Base-by-base conservation (phyloP, 2,888 invertebrate species). In the Tortricodes alternella region DNA sequence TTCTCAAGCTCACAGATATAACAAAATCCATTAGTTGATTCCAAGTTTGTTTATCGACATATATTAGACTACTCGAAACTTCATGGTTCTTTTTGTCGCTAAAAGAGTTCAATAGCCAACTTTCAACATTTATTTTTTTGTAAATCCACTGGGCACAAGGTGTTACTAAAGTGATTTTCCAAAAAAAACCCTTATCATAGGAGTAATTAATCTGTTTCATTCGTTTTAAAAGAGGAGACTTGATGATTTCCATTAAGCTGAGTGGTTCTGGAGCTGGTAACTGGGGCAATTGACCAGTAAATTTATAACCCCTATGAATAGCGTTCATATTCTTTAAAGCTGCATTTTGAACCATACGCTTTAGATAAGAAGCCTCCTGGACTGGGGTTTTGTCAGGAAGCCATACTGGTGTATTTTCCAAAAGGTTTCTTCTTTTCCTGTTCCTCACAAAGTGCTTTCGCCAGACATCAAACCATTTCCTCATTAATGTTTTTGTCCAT, bases 121-220 rank as follows among this genome's bases (percentile, higher is more conserved):
- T 88, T 58, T 89, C 83, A 46, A 92, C 68, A 60, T 91, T 78
- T 64, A 92, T 78, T 59, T 86, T 85, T 56, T 74, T 80, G 57
- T 83, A 69, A 11, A 89, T 62, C 76, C 89, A 88, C 69, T 91
- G 73, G 43, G 83, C 65, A 61, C 91, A 85, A 1, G 94, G 93
- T 52, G 93, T 85, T 5, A 93, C 92, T 46, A 94, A 73, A 3
- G 92, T 89, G 24, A 94, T 74, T 80, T 94, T 94, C 94, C 94
- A 94, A 74, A 89, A 74, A 74, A 85, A 76, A 68, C 81, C 80
- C 76, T 85, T 81, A 67, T 85, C 73, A 70, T 89, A 74, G 62
- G 75, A 84, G 72, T 82, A 89, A 67, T 66, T 80, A 43, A 83
- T 91, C 82, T 81, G 90, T 78, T 80, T 91, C 89, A 78, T 92